Conservation (phyloP, 1,140 invertebrate species). For the Pachypeltis micranthus region DNA sequence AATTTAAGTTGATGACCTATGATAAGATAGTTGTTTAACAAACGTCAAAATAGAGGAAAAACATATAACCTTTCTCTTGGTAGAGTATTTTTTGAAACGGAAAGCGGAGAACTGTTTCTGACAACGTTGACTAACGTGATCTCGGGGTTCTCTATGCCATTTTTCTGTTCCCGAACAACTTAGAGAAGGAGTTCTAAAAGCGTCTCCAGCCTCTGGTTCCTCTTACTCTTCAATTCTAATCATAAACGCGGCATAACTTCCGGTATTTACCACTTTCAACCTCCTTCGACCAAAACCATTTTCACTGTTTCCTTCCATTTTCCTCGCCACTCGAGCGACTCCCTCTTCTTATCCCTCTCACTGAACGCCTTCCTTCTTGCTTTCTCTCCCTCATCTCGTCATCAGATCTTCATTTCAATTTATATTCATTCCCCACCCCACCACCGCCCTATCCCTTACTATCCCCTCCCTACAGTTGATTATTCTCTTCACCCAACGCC, state of each 20-base stretch:
- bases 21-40: too few species aligned
- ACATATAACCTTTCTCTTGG: too few species aligned
- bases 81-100: too few species aligned
- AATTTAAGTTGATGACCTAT: too few species aligned
- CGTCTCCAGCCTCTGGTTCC: background rate
- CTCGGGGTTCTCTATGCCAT: too few species aligned
- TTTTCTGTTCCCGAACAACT: background rate
- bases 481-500: background rate
- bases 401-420: constrained; percentile 10
- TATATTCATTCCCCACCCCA: constrained; percentile 7
- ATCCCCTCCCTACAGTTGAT: constrained; percentile 6
- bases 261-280: constrained; percentile 11
- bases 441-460: too few species aligned
- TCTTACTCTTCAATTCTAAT: background rate
- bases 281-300: too few species aligned
- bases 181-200: background rate
- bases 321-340: background rate
- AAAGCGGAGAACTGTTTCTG: too few species aligned
- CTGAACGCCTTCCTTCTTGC: background rate
- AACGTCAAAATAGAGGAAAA: too few species aligned
- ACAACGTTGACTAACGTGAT: too few species aligned
- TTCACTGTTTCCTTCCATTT: too few species aligned
- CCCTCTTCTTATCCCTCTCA: background rate
- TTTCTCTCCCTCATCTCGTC: background rate
- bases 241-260: constrained; percentile 13